Conservation (phyloP, 2,888 invertebrate genomes). For the Tenthredo distinguenda region DNA sequence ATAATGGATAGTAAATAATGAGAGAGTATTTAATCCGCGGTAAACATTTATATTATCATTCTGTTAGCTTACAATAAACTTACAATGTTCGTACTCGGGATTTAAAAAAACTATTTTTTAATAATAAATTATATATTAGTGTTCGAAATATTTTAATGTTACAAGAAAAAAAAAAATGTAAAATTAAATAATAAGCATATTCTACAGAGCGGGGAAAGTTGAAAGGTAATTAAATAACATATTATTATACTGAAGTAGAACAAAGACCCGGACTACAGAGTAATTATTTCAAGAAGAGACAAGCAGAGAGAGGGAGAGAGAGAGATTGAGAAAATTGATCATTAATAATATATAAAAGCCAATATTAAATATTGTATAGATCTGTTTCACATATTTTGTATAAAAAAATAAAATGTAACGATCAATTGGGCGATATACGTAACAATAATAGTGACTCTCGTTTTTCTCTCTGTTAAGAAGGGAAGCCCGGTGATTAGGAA, state of each 20-base stretch:
- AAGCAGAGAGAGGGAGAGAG: neutral
- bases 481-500: slow-evolving; percentile 50
- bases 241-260: neutral
- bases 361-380: neutral
- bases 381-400: neutral
- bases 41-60: slow-evolving; percentile 33
- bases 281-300: neutral
- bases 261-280: slow-evolving; percentile 28
- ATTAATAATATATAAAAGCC: neutral
- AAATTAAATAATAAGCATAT: neutral
- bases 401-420: slow-evolving; percentile 34
- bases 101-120: neutral
- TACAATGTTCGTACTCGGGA: slow-evolving; percentile 28
- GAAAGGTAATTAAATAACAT: neutral
- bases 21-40: neutral
- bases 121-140: slow-evolving; percentile 12
- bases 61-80: slow-evolving; percentile 27
- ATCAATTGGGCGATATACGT: neutral
- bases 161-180: neutral
- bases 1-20: neutral
- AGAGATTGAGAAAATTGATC: neutral
- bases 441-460: neutral
- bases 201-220: neutral
- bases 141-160: neutral
- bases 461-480: slow-evolving; percentile 3